Conservation (phyloP, 1,140 invertebrate genomes). For the Daktulosphaira vitifoliae region DNA sequence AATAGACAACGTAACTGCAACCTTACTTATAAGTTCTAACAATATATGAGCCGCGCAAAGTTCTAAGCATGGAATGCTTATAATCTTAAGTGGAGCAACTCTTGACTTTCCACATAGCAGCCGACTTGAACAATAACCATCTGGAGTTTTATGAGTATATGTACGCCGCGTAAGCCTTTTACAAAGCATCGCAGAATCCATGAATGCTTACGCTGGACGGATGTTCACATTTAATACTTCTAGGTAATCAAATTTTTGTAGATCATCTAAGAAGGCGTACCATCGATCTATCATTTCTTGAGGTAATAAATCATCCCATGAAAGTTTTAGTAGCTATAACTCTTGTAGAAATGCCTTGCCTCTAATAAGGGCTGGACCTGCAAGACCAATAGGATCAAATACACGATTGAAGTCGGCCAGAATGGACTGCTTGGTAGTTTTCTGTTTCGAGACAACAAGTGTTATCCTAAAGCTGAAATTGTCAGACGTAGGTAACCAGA, state of each 20-base stretch:
- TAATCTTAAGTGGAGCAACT: conserved; percentile 42
- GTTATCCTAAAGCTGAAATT: too few species aligned
- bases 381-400: background rate
- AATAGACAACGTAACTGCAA: conserved; percentile 17
- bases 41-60: conserved; percentile 42
- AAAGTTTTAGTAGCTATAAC: background rate
- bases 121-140: background rate
- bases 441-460: too few species aligned
- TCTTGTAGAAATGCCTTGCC: background rate
- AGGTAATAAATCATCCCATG: background rate
- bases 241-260: too few species aligned
- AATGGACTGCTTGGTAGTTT: too few species aligned
- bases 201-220: too few species aligned
- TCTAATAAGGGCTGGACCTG: background rate
- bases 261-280: too few species aligned
- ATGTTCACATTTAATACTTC: too few species aligned
- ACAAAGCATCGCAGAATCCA: background rate
- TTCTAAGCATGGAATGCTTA: conserved; percentile 43
- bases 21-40: conserved; percentile 36
- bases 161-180: background rate
- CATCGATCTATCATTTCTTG: too few species aligned
- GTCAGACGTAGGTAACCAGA: too few species aligned
- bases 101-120: conserved; percentile 41
- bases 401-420: too few species aligned
- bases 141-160: background rate